Evolutionary conservation across 2,113 vertebrate genomes (phyloP), one percentile per base, ranked within the genome.

Genomic region (Coturnix japonica): DNA sequence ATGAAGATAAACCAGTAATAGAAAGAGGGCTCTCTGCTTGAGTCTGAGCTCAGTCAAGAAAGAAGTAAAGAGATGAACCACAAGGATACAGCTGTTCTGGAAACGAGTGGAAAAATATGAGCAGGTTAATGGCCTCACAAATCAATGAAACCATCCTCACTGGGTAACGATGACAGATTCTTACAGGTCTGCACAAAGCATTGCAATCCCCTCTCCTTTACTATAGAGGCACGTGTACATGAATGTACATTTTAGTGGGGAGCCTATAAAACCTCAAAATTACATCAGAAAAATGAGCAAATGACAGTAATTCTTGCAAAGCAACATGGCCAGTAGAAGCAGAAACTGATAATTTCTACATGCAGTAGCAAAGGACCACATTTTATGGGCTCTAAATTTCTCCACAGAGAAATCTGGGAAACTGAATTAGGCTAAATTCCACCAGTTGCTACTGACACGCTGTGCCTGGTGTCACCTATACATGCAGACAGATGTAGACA

Each of bases 171-270:
- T 1, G 1, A 41, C 20, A 92, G 65, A 19, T 25, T 76, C 51
- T 35, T 35, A 72, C 20, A 75, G 21, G 46, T 1, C 31, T 33
- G 7, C 61, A 75, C 44, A 91, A 75, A 56, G 21, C 35, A 78
- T 67, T 51, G 23, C 28, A 56, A 72, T 51, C 75, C 23, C 9
- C 41, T 49, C 30, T 61, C 54, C 35, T 78, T 31, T 41, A 64
- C 13, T 11, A 15, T 8, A 9, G 4, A 59, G 7, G 31, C 63
- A 63, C 20, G 14, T 9, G 20, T 53, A 76, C 44, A 44, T 5
- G 39, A 7, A 6, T 1, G 41, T 3, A 4, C 19, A 30, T 1
- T 0, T 49, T 35, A 61, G 18, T 33, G 4, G 16, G 18, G 33
- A 86, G n/a, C 54, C 31, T 33, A 33, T 31, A 71, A 31, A 33